These are phyloP conservation scores for Drosophila parabipectinata DNA, from an alignment of 1,140 invertebrate genomes.

Conservation along the genomic window DNA sequence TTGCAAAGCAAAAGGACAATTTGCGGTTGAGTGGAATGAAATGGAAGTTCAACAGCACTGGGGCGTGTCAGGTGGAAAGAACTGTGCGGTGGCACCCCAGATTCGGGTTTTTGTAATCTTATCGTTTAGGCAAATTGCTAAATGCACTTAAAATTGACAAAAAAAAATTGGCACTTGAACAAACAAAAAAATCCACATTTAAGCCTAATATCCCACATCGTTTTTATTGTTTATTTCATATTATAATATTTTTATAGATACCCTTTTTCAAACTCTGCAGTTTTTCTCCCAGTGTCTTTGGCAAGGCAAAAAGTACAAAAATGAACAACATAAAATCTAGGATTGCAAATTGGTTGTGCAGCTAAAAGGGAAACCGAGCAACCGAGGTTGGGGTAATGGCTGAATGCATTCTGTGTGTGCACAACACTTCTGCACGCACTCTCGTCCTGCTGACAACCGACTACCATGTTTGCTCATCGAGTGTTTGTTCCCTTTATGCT, in stretches of 20 bases:
- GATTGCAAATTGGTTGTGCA: constrained; percentile 44
- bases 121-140: constrained; percentile 65
- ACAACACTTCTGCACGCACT: constrained; percentile 33
- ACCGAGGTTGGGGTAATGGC: constrained; percentile 17
- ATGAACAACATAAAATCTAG: constrained; percentile 31
- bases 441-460: constrained; percentile 26
- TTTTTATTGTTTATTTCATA: background rate
- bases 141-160: constrained; percentile 54
- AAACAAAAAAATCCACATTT: background rate
- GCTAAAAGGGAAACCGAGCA: background rate
- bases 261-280: background rate
- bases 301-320: constrained; percentile 14
- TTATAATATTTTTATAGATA: background rate
- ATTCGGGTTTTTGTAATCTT: constrained; percentile 30
- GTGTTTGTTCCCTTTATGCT: background rate
- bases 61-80: constrained; percentile 11
- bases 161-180: constrained; percentile 7
- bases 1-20: background rate
- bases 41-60: constrained; percentile 1
- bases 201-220: background rate
- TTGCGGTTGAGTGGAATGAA: constrained; percentile 3
- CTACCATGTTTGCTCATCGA: background rate
- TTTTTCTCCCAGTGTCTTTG: background rate
- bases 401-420: constrained; percentile 49
- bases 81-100: background rate